These are phyloP conservation scores for Podocnemis expansa DNA, from an alignment of 2,113 vertebrate species.

Conservation along the genomic window DNA sequence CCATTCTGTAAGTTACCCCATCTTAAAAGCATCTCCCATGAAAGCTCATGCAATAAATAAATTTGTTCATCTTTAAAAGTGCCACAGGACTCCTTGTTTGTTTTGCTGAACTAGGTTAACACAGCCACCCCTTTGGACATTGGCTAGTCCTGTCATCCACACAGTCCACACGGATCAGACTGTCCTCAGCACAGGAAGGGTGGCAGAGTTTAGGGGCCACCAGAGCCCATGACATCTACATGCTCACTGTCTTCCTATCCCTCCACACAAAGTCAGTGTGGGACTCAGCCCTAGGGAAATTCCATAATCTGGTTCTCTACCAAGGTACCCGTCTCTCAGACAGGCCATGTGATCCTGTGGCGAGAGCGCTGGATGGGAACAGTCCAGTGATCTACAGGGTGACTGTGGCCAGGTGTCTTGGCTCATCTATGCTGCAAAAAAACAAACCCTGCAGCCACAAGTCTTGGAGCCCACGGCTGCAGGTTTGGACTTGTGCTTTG, in stretches of 20 bases:
- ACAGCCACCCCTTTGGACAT: too few species aligned
- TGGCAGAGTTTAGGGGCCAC: not conserved
- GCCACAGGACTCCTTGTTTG: too few species aligned
- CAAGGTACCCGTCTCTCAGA: not conserved
- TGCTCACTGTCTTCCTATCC: not conserved
- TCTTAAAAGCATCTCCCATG: too few species aligned
- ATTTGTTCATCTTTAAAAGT: too few species aligned
- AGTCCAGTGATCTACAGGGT: not conserved
- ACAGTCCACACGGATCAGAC: not conserved
- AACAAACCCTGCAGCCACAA: too few species aligned
- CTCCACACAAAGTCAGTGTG: not conserved
- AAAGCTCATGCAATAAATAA: too few species aligned
- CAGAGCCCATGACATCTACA: not conserved
- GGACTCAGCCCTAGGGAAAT: not conserved
- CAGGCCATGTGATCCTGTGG: fast-evolving
- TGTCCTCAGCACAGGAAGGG: not conserved
- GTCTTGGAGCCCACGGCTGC: too few species aligned
- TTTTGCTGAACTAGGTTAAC: too few species aligned
- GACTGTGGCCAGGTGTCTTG: too few species aligned
- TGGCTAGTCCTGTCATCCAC: not conserved
- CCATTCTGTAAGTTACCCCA: too few species aligned
- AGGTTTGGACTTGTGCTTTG: too few species aligned
- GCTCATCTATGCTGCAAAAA: not conserved
- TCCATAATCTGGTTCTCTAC: fast-evolving
- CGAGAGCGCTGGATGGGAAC: not conserved